These are phyloP conservation scores for Manacus vitellinus DNA, from an alignment of 2,113 vertebrate species.

Conservation along the genomic window DNA sequence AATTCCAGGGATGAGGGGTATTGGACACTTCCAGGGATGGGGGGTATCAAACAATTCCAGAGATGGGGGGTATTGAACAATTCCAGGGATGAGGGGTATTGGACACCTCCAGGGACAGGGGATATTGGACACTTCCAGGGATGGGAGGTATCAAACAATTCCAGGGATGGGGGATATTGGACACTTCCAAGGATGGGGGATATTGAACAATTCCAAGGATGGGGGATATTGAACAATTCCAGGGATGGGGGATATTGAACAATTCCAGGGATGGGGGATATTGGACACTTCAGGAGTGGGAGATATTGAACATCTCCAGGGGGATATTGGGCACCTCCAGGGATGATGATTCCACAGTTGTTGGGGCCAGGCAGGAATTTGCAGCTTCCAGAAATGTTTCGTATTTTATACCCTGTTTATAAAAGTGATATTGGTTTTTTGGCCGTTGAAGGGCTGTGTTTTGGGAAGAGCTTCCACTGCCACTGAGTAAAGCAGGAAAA, in stretches of 20 bases:
- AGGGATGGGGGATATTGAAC: neutral
- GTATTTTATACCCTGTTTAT: neutral
- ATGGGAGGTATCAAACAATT: neutral
- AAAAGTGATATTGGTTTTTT: fast-evolving
- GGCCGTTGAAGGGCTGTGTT: neutral
- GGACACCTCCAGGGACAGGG: neutral
- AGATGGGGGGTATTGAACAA: neutral
- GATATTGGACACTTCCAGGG: neutral
- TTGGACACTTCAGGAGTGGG: neutral
- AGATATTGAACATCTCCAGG: neutral
- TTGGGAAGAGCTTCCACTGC: neutral
- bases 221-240: neutral
- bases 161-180: neutral
- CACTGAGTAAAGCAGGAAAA: neutral
- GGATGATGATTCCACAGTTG: fast-evolving
- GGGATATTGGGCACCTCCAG: neutral
- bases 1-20: neutral
- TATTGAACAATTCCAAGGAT: too few species aligned
- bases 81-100: neutral
- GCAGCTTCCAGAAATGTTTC: neutral
- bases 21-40: neutral
- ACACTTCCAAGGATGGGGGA: neutral
- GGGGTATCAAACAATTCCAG: neutral
- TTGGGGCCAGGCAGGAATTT: neutral
- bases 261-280: neutral